Evolutionary conservation across 37 sponge, comb jelly and placozoan species (phyloP), one percentile per base, ranked within the genome.

Genomic region (Ianthella basta): DNA sequence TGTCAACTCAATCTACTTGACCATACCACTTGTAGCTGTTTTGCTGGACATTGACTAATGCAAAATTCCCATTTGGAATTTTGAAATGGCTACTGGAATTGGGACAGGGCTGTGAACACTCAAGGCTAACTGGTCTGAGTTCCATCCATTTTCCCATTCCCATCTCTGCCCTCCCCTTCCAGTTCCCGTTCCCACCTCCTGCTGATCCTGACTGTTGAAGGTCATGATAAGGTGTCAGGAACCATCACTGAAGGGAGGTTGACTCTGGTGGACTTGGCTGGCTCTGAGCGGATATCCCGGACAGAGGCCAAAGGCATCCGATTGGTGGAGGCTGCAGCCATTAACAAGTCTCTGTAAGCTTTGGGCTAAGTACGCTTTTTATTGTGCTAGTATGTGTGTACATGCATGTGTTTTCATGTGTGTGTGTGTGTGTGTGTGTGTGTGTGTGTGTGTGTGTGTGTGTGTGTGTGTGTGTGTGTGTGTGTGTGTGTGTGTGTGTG

Each of bases 321-420:
- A 59, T 64, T 94, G 25, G 94, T 94, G 55, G 94, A 94, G 60
- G 94, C 94, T 57, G 94, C 94, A 59, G 91, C 94, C 63, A 94
- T 94, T 67, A 94, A 94, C 72, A 94, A 94, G 60, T 91, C 91
- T 0, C 81, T 94, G 0, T 84, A 88, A 32, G 88, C 94, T 19
- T 87, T 94, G 10, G 94, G 94, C 8, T 91, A 94, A 91, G 94
- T 94, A 55, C 1, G 69, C 16, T n/a, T n/a, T n/a, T n/a, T n/a
- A n/a, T n/a, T n/a, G n/a, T n/a, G n/a, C n/a, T n/a, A n/a, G n/a
- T n/a, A n/a, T n/a, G n/a, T n/a, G n/a, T n/a, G n/a, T n/a, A n/a
- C n/a, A n/a, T n/a, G n/a, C n/a, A n/a, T n/a, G n/a, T n/a, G n/a
- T n/a, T n/a, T n/a, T n/a, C n/a, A n/a, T n/a, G n/a, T n/a, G n/a